Conservation (phyloP, 2,888 invertebrate species). For the Drosophila buzzatii region DNA sequence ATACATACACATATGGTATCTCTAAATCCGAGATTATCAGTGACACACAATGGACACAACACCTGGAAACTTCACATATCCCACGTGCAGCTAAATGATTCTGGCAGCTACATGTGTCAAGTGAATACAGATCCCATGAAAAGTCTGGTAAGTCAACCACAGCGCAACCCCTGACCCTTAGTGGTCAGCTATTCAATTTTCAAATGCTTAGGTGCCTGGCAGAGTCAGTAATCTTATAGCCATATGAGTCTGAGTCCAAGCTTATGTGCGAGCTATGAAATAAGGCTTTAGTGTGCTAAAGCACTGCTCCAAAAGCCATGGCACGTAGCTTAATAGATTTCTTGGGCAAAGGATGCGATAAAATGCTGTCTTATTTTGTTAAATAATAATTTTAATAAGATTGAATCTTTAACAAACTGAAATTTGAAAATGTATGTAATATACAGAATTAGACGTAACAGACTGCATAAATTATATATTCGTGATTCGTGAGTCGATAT, state of each 20-base stretch:
- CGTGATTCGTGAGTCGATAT: too few species aligned
- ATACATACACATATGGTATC: slow-evolving; percentile 96
- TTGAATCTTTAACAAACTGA: not conserved
- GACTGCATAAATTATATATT: too few species aligned
- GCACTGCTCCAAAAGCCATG: slow-evolving; percentile 4
- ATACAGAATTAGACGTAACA: too few species aligned
- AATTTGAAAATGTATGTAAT: too few species aligned
- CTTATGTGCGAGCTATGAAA: slow-evolving; percentile 40
- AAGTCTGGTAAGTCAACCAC: slow-evolving; percentile 89
- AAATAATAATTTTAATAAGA: not conserved
- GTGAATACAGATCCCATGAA: slow-evolving; percentile 96
- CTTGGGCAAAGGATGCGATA: not conserved
- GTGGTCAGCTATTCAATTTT: slow-evolving; percentile 23
- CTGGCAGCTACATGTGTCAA: slow-evolving; percentile 97
- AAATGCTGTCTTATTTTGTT: not conserved
- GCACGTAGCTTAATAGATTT: slow-evolving; percentile 3
- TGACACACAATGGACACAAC: slow-evolving; percentile 96
- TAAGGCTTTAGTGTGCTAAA: slow-evolving; percentile 21
- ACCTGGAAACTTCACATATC: slow-evolving; percentile 96
- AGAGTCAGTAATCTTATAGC: slow-evolving; percentile 54
- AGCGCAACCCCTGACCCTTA: slow-evolving; percentile 1
- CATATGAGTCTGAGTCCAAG: slow-evolving; percentile 56
- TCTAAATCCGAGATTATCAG: slow-evolving; percentile 93
- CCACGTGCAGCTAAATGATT: slow-evolving; percentile 95
- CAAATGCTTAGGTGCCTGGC: slow-evolving; percentile 36